Conservation (phyloP, 2,797 vertebrate species). For the Malacoctenus gilli region DNA sequence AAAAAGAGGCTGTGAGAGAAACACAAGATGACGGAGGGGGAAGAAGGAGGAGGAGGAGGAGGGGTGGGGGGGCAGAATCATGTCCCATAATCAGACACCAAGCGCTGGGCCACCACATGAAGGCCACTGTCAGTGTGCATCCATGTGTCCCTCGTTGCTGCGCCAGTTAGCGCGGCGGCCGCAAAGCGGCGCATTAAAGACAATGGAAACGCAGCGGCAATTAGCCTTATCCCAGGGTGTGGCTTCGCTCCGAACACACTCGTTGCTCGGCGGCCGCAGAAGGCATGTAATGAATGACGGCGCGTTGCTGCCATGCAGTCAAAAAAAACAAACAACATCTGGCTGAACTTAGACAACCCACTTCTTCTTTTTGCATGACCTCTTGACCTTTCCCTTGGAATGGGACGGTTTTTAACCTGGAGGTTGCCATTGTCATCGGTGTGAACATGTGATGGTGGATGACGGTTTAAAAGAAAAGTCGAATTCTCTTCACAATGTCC, state of each 20-base stretch:
- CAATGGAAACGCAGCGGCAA: conserved; percentile 70
- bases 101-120: conserved; percentile 74
- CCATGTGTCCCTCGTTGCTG: conserved; percentile 69
- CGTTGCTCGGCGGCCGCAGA: conserved; percentile 60
- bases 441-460: too few species aligned
- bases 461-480: too few species aligned
- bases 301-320: conserved; percentile 60
- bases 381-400: conserved; percentile 31
- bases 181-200: conserved; percentile 73
- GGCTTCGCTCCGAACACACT: conserved; percentile 55
- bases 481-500: too few species aligned
- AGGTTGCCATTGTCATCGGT: conserved; percentile 1
- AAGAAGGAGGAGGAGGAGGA: conserved; percentile 25
- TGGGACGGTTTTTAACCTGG: conserved; percentile 15
- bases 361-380: conserved; percentile 54
- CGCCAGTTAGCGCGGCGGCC: conserved; percentile 68
- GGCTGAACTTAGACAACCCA: conserved; percentile 47
- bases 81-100: conserved; percentile 77
- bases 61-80: conserved; percentile 54
- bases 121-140: conserved; percentile 58
- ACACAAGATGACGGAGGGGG: conserved; percentile 48
- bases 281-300: conserved; percentile 71
- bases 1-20: conserved; percentile 45
- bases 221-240: conserved; percentile 71
- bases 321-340: conserved; percentile 75